Evolutionary conservation across 2,113 vertebrate species (phyloP), one percentile per base, ranked within the genome.

Genomic region (Seriola aureovittata): DNA sequence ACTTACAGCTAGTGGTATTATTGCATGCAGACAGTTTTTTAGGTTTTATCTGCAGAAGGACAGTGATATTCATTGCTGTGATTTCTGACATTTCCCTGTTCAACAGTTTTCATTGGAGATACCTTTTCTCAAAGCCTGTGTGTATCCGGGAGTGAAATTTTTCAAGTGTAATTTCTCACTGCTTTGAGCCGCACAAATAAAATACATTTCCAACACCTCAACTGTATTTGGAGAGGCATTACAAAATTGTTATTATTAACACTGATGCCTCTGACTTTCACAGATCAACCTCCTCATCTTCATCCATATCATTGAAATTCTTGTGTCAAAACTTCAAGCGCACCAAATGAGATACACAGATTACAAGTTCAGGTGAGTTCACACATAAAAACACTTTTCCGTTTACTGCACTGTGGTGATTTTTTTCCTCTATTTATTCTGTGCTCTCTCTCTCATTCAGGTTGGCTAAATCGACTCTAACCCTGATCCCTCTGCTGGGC

Each of bases 221-320:
- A 19, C 12, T 68, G 32, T 34, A 36, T 44, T 36, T 8, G 21
- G 42, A 5, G 29, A 3, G 5, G 23, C 23, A 42, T 13, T 5
- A 12, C 0, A 52, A 57, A 52, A 52, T 19, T n/a, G 8, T 55
- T 55, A 4, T 55, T 57, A 17, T 54, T 14, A 71, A 66, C 19
- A 9, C 17, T 0, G 25, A 12, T 71, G 29, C 80, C 36, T 84
- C 54, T 69, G 21, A 78, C 34, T 82, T 64, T 57, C 21, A 12
- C 95, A 99, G 98, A 97, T 99, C 93, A 99, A 99, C 90, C 97
- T 98, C 88, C 93, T 97, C 75, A 97, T 99, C 91, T 99, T 99
- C 55, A 93, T 99, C 86, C 96, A 96, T 32, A 96, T 98, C 63
- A 96, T 99, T 16, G 96, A 96, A 92, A 97, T 99, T 58, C 96